These are phyloP conservation scores for Bagarius yarrelli DNA, from an alignment of 2,113 vertebrate species.

Conservation along the genomic window DNA sequence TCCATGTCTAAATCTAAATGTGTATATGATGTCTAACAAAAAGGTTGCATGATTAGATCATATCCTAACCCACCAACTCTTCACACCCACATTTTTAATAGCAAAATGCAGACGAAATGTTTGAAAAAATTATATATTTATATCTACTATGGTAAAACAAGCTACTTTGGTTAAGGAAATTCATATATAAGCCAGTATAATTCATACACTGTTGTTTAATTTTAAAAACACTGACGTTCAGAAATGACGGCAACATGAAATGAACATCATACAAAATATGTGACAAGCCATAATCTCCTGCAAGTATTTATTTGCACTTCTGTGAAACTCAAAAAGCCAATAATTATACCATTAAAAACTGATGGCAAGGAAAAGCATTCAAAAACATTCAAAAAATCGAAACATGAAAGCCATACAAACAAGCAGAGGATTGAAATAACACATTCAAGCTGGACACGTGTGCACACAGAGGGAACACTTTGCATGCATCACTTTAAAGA, in stretches of 20 bases:
- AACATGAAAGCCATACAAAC: constrained; percentile 24
- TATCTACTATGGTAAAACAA: too few relatives aligned
- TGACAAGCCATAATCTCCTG: constrained; percentile 15
- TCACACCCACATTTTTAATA: background rate
- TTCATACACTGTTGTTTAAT: constrained; percentile 39
- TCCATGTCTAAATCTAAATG: too few relatives aligned
- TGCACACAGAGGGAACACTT: constrained; percentile 5
- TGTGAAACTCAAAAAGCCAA: constrained; percentile 22
- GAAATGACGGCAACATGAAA: constrained; percentile 46
- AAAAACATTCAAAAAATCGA: constrained; percentile 28
- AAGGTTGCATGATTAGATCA: background rate
- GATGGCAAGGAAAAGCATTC: background rate
- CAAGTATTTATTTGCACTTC: constrained; percentile 30
- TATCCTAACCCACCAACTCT: background rate
- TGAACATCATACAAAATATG: constrained; percentile 10
- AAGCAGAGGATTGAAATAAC: constrained; percentile 20
- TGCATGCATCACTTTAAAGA: constrained; percentile 42
- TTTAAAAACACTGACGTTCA: constrained; percentile 15
- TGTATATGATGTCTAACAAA: too few relatives aligned
- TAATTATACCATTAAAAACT: constrained; percentile 21
- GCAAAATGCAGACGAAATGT: background rate
- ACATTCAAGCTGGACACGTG: constrained; percentile 18
- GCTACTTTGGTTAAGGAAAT: background rate
- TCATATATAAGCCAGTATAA: background rate
- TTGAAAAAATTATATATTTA: too few relatives aligned